Evolutionary conservation across 2,888 invertebrate species (phyloP).

Genomic region (Dryadula phaetusa): DNA sequence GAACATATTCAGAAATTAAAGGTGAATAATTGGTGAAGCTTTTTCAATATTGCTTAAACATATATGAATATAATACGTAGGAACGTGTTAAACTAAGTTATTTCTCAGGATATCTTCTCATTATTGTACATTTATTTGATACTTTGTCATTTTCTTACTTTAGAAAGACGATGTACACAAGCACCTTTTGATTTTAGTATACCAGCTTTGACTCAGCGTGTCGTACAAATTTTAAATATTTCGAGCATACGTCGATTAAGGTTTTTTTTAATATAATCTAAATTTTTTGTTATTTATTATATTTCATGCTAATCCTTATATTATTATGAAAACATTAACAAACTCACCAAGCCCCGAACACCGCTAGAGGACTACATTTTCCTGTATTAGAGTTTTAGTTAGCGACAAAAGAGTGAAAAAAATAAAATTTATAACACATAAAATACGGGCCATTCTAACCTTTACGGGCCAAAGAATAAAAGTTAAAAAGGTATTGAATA

Average conservation of each 20-base stretch:
- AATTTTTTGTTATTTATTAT: too few relatives aligned
- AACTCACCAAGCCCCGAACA: background rate
- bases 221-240: too few relatives aligned
- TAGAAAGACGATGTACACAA: too few relatives aligned
- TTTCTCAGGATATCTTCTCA: too few relatives aligned
- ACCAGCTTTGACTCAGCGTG: too few relatives aligned
- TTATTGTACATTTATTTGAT: background rate
- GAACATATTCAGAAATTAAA: constrained; percentile 18
- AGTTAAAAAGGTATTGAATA: constrained; percentile 42
- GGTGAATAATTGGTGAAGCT: constrained; percentile 4
- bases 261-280: background rate
- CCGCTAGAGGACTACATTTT: constrained; percentile 60
- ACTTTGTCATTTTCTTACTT: too few relatives aligned
- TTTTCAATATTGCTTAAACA: background rate
- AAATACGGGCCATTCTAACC: constrained; percentile 44
- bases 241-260: background rate
- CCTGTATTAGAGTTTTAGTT: constrained; percentile 64
- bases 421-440: constrained; percentile 20
- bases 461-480: constrained; percentile 46
- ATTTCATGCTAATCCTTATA: background rate
- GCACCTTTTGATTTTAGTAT: too few relatives aligned
- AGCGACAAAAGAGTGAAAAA: constrained; percentile 56
- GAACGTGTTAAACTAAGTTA: background rate
- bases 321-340: constrained; percentile 6
- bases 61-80: constrained; percentile 8